phyloP scores from a whole-genome alignment of 2,888 invertebrate genomes.

The Melanophora roralis region DNA sequence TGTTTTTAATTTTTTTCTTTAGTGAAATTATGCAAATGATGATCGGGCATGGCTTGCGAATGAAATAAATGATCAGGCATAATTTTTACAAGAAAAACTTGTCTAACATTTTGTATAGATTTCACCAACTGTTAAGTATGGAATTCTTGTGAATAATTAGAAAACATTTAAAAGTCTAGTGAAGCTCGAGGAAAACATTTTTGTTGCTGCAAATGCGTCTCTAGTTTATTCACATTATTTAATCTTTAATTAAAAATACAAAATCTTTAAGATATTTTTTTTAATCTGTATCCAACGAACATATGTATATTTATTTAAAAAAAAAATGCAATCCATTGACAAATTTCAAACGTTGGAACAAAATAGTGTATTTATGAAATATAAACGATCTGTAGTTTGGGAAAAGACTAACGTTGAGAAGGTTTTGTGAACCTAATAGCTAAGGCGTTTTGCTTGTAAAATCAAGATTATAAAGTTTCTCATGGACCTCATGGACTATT shows the following conservation, averaged over 20 bases:
- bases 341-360: too few species aligned
- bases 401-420: too few species aligned
- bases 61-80: conserved; percentile 1
- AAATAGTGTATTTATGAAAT: too few species aligned
- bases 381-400: too few species aligned
- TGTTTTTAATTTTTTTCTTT: conserved; percentile 25
- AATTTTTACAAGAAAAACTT: conserved; percentile 1
- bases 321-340: too few species aligned
- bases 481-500: too few species aligned
- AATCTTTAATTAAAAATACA: conserved; percentile 21
- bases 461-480: too few species aligned
- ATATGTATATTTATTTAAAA: not conserved
- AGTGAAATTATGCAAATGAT: conserved; percentile 35
- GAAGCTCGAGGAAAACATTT: not conserved
- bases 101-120: conserved; percentile 32
- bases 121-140: conserved; percentile 42
- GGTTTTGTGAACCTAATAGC: too few species aligned
- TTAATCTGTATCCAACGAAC: not conserved
- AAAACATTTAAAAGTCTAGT: conserved; percentile 9
- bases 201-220: conserved; percentile 20
- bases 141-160: not conserved
- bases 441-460: too few species aligned
- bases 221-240: conserved; percentile 32
- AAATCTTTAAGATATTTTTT: not conserved
- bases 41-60: not conserved